Conservation (phyloP, 2,888 invertebrate genomes). For the Euproctis similis region DNA sequence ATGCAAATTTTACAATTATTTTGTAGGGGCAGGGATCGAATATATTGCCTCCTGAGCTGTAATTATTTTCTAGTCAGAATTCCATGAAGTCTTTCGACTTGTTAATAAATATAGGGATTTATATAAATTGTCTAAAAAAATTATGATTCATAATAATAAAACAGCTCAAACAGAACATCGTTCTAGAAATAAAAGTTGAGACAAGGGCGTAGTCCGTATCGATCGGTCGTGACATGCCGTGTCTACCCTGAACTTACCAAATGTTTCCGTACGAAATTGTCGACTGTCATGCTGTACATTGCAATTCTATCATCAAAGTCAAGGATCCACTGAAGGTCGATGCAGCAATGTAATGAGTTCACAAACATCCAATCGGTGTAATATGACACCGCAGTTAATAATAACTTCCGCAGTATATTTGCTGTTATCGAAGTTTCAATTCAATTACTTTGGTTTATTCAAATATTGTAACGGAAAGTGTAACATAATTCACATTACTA, state of each 20-base stretch:
- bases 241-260: constrained; percentile 25
- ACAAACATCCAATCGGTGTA: neutral
- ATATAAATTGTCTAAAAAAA: too few species aligned
- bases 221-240: constrained; percentile 43
- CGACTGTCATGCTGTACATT: constrained; percentile 8
- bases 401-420: constrained; percentile 5
- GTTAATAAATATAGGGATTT: too few species aligned
- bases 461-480: constrained; percentile 1
- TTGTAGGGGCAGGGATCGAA: too few species aligned
- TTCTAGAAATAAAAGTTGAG: constrained; percentile 18
- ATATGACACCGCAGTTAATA: constrained; percentile 4
- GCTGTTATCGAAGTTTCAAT: too few species aligned
- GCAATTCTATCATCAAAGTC: constrained; percentile 4
- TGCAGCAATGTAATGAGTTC: constrained; percentile 7
- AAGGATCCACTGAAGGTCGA: constrained; percentile 8
- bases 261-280: constrained; percentile 8
- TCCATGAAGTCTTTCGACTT: too few species aligned
- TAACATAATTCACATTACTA: constrained; percentile 3
- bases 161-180: too few species aligned
- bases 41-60: too few species aligned
- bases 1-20: too few species aligned
- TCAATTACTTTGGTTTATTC: constrained; percentile 2
- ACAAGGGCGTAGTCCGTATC: constrained; percentile 34
- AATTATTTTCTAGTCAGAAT: too few species aligned
- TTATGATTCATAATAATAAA: too few species aligned